Conservation (phyloP, 2,797 vertebrate species). For the Helarctos malayanus region DNA sequence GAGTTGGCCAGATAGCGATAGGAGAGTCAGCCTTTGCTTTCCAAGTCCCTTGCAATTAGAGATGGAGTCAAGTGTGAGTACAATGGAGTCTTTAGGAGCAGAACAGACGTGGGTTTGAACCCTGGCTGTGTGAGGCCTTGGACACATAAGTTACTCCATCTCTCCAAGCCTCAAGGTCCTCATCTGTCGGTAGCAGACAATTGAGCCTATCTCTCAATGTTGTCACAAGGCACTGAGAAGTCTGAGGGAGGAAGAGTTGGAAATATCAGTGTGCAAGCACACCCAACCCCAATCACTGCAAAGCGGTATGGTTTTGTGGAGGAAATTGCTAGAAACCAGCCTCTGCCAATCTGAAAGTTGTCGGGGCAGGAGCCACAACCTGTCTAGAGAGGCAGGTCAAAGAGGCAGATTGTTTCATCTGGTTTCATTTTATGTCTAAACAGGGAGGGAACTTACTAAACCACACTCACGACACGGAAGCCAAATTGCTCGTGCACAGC, state of each 20-base stretch:
- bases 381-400: constrained; percentile 49
- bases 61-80: background rate
- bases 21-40: background rate
- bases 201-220: background rate
- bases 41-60: background rate
- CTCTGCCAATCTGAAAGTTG: constrained; percentile 53
- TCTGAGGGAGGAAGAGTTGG: background rate
- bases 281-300: background rate
- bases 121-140: background rate
- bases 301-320: background rate
- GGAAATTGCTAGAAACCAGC: background rate
- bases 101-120: constrained; percentile 22
- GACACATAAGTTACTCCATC: background rate
- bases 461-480: constrained; percentile 40
- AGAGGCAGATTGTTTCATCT: constrained; percentile 61
- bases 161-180: background rate
- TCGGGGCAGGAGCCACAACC: constrained; percentile 50
- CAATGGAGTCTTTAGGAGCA: background rate
- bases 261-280: background rate
- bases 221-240: constrained; percentile 10
- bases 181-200: background rate
- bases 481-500: background rate
- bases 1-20: background rate
- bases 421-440: constrained; percentile 74
- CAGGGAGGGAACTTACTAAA: constrained; percentile 60